Evolutionary conservation across 2,888 invertebrate genomes (phyloP).

Genomic region (Oscheius myriophilus): DNA sequence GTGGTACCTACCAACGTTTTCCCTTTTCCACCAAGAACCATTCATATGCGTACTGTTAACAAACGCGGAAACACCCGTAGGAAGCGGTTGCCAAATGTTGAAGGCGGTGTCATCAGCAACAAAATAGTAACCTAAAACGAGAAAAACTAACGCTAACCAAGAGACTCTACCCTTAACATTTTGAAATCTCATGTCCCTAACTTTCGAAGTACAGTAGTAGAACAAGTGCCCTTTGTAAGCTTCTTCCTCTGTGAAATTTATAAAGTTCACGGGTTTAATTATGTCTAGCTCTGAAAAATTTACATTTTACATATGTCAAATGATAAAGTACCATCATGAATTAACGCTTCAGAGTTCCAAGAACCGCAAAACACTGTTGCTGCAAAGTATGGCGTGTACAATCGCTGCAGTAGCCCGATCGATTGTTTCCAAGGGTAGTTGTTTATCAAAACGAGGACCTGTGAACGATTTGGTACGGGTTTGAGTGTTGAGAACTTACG

Average conservation of each 20-base stretch:
- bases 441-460: neutral
- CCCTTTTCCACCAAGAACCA: too few relatives aligned
- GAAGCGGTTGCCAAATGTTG: neutral
- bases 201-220: neutral
- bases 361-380: conserved; percentile 2
- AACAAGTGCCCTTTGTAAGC: neutral
- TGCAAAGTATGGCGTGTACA: conserved; percentile 2
- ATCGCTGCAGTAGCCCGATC: neutral
- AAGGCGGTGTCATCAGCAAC: conserved; percentile 4
- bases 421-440: neutral
- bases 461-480: too few relatives aligned
- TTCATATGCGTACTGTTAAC: too few relatives aligned
- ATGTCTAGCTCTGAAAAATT: neutral
- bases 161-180: neutral
- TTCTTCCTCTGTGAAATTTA: neutral
- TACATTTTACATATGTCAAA: too few relatives aligned
- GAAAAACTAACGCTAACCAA: neutral
- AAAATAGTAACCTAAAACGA: conserved; percentile 1
- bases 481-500: neutral
- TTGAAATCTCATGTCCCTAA: neutral
- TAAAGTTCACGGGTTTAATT: neutral
- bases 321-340: neutral
- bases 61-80: too few relatives aligned
- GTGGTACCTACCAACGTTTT: too few relatives aligned
- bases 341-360: neutral